Conservation (phyloP, 2,797 vertebrate species). For the Champsocephalus gunnari region DNA sequence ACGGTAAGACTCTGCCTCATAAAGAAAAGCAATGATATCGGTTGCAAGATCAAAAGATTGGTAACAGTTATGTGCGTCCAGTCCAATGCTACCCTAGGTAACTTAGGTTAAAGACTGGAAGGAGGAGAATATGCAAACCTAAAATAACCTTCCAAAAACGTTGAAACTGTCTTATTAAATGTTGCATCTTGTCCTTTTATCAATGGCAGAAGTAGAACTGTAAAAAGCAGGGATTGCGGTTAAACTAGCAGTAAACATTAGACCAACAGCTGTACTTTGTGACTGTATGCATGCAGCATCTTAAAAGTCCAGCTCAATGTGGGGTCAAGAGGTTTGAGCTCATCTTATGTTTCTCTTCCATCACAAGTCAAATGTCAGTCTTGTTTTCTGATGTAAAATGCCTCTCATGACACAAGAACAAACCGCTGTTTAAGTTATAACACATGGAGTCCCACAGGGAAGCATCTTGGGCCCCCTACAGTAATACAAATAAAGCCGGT, state of each 20-base stretch:
- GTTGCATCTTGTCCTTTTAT: too few species aligned
- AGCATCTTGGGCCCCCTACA: neutral
- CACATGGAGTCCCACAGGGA: neutral
- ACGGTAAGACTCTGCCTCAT: conserved; percentile 54
- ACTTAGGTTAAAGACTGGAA: neutral
- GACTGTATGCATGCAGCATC: neutral
- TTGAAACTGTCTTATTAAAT: neutral
- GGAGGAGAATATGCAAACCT: neutral
- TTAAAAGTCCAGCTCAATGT: neutral
- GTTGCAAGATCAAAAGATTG: neutral
- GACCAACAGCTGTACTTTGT: too few species aligned
- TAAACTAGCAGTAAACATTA: too few species aligned
- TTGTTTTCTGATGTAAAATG: conserved; percentile 1
- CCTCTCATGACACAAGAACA: neutral
- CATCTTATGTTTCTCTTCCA: neutral
- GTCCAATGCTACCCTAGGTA: too few species aligned
- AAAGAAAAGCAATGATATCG: neutral
- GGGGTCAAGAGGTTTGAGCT: neutral
- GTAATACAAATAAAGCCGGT: neutral
- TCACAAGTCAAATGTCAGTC: neutral
- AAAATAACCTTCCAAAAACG: too few species aligned
- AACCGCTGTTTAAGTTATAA: neutral
- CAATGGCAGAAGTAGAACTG: too few species aligned
- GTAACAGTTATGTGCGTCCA: neutral
- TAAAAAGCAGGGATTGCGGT: too few species aligned